Evolutionary conservation across 2,113 vertebrate species (phyloP).

Genomic region (Hippocampus barbouri): DNA sequence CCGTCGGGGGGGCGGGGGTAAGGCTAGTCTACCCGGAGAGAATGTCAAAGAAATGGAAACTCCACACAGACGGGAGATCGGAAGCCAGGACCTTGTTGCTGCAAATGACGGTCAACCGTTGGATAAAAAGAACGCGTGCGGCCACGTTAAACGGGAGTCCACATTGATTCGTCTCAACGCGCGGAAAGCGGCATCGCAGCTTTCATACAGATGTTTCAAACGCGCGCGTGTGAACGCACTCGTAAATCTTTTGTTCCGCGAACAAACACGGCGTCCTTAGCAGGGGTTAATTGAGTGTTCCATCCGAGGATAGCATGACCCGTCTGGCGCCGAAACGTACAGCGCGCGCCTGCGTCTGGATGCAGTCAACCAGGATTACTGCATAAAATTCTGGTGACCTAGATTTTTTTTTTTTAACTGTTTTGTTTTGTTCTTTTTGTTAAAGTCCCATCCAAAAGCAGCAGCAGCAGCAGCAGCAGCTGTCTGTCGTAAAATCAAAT

Average conservation of each 20-base stretch:
- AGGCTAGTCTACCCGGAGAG: background rate
- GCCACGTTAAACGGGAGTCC: slow-evolving; percentile 2
- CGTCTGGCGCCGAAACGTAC: slow-evolving; percentile 65
- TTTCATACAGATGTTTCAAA: slow-evolving; percentile 45
- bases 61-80: background rate
- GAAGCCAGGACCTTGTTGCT: background rate
- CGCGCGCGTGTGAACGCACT: slow-evolving; percentile 43
- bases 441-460: slow-evolving; percentile 37
- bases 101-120: background rate
- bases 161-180: slow-evolving; percentile 6
- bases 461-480: slow-evolving; percentile 38
- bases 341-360: slow-evolving; percentile 64
- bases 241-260: slow-evolving; percentile 49
- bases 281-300: slow-evolving; percentile 65
- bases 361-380: slow-evolving; percentile 72
- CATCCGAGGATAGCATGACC: slow-evolving; percentile 67
- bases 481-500: slow-evolving; percentile 52
- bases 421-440: slow-evolving; percentile 52
- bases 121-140: background rate
- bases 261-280: slow-evolving; percentile 55
- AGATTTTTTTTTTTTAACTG: slow-evolving; percentile 57
- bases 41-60: background rate
- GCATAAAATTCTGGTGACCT: slow-evolving; percentile 76
- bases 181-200: slow-evolving; percentile 27
- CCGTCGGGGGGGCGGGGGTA: no score